These are phyloP conservation scores for Tridacna gigas DNA, from an alignment of 2,888 invertebrate genomes.

Conservation along the genomic window DNA sequence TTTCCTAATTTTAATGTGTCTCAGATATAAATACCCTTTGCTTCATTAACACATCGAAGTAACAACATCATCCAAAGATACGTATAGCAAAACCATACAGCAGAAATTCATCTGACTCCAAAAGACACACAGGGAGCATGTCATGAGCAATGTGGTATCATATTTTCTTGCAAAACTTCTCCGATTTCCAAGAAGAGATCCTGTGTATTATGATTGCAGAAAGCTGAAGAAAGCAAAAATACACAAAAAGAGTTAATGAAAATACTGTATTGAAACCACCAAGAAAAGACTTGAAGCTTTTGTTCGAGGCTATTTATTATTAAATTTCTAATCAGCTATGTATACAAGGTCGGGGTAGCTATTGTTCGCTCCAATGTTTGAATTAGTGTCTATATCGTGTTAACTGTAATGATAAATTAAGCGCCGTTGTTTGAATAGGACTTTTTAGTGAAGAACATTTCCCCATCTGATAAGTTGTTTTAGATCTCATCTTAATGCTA, in stretches of 20 bases:
- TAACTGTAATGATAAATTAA: conserved; percentile 68
- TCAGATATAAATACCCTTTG: conserved; percentile 9
- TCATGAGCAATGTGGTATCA: no score
- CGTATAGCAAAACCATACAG: no score
- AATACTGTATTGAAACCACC: conserved; percentile 58
- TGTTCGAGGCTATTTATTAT: conserved; percentile 64
- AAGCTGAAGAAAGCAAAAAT: background rate
- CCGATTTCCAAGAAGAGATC: background rate
- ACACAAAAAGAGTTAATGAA: conserved; percentile 36
- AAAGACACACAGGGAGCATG: no score
- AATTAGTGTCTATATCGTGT: conserved; percentile 67
- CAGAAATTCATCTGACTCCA: no score
- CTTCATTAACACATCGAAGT: conserved; percentile 4
- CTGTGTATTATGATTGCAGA: background rate
- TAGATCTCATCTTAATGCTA: conserved; percentile 42
- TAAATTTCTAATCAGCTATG: conserved; percentile 68
- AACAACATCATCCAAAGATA: no score
- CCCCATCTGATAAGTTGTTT: conserved; percentile 49
- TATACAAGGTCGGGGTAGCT: conserved; percentile 61
- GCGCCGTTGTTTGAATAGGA: conserved; percentile 64
- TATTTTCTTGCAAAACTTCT: no score
- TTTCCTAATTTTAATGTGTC: conserved; percentile 50
- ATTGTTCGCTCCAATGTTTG: conserved; percentile 59
- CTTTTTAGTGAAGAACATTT: conserved; percentile 46
- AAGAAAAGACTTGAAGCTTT: conserved; percentile 50